Percentiles rank a stretch among this genome's conserved stretches.
These are phyloP conservation scores for Stenodema calcarata DNA, from an alignment of 2,888 invertebrate genomes.

Conservation along the genomic window DNA sequence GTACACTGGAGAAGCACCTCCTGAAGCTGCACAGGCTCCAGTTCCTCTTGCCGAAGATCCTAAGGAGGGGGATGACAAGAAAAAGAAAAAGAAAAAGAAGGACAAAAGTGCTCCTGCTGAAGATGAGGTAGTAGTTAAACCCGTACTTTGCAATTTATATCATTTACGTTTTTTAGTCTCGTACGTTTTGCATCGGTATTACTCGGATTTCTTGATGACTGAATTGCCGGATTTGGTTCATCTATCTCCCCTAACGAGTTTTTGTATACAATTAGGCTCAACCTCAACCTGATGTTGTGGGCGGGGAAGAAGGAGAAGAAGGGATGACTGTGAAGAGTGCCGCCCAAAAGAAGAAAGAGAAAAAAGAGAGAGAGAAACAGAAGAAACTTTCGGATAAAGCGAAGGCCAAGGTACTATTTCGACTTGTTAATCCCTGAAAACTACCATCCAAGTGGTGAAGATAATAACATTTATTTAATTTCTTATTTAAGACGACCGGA, in stretches of 20 bases:
- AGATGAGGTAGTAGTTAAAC: not conserved
- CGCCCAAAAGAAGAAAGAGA: constrained; percentile 89
- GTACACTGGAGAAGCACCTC: constrained; percentile 71
- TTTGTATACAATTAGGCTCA: not conserved
- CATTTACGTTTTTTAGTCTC: not conserved
- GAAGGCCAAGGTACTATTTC: constrained; percentile 45
- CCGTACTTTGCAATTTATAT: not conserved
- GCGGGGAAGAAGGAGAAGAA: constrained; percentile 66
- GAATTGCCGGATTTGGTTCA: no score
- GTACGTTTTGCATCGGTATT: no score
- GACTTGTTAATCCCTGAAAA: no score
- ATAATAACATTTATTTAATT: no score
- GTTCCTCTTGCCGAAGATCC: constrained; percentile 53
- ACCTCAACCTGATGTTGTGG: constrained; percentile 60
- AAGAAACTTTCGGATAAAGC: constrained; percentile 76
- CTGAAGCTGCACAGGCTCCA: constrained; percentile 62
- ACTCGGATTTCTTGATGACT: no score
- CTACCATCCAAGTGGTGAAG: no score
- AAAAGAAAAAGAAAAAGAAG: constrained; percentile 59
- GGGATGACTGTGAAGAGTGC: constrained; percentile 75
- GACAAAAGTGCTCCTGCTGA: not conserved
- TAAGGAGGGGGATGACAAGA: constrained; percentile 53
- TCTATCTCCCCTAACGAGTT: no score
- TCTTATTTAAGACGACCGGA: not conserved
- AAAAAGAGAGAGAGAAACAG: constrained; percentile 80